Evolutionary conservation across 2,113 vertebrate species (phyloP), one percentile per base, ranked within the genome.

Genomic region (Oryzias javanicus): DNA sequence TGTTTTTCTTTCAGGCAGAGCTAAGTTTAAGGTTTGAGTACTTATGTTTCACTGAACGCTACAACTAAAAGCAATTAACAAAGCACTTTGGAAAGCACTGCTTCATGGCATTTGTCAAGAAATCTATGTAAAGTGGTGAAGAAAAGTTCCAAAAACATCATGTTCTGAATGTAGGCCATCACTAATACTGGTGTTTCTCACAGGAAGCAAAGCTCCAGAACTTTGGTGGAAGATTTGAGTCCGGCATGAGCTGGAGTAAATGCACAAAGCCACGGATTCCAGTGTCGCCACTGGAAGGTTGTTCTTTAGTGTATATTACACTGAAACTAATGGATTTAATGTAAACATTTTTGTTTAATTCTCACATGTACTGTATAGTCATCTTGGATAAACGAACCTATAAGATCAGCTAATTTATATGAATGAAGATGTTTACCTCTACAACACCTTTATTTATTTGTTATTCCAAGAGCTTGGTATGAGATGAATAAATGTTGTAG

Each of bases 221-320:
- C 78, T 2, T 55, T 27, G 55, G 86, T 27, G 55, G 87, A 90
- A 17, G 89, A 91, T 15, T 27, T 84, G 69, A 88, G 61, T 47
- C 78, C 67, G 4, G 76, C 64, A 74, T 90, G 85, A 90, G 8
- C 8, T 49, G 67, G 42, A 66, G 61, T 72, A 50, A 68, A 59
- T 41, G 60, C 67, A 47, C 40, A 24, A 70, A 67, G 72, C 76
- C 59, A 77, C 55, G 42, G 53, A 77, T 90, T 92, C 87, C 86
- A 89, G 89, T 14, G 0, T 4, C 17, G 8, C 7, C 2, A 58
- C 87, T 90, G 92, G 90, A 72, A 89, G 66, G 76, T 85, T 78
- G 64, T 59, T 61, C 61, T 68, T 82, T 92, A 79, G 92, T 93
- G 92, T 93, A 93, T 88, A 91, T 93, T 93, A 93, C 92, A 93